Percentiles rank a stretch among this genome's conserved stretches.
These are phyloP conservation scores for Anguilla japonica DNA, from an alignment of 2,113 vertebrate species.

Conservation along the genomic window DNA sequence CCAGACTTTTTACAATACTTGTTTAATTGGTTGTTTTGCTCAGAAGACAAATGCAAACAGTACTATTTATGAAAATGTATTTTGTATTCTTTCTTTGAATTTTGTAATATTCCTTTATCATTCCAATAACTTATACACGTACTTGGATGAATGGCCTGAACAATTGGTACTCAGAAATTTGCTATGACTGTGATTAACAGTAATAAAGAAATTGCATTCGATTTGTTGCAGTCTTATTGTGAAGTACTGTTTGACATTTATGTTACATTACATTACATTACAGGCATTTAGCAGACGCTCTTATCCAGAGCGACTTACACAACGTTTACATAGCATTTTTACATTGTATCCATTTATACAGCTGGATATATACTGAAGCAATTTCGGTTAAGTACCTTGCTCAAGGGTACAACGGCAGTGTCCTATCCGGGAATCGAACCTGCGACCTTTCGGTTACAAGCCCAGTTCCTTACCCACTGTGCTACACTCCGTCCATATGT, in stretches of 20 bases:
- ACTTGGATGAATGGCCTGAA: slow-evolving; percentile 27
- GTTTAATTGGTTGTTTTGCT: slow-evolving; percentile 37
- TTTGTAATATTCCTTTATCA: slow-evolving; percentile 63
- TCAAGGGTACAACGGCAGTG: too few relatives aligned
- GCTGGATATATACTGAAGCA: too few relatives aligned
- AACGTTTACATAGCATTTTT: too few relatives aligned
- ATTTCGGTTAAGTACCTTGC: too few relatives aligned
- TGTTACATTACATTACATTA: too few relatives aligned
- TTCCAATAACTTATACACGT: slow-evolving; percentile 39
- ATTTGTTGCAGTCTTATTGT: slow-evolving; percentile 6
- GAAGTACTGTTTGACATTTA: neutral
- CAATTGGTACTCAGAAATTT: slow-evolving; percentile 54
- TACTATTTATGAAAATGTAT: slow-evolving; percentile 56
- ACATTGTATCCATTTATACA: too few relatives aligned
- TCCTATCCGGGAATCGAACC: too few relatives aligned
- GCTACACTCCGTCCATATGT: too few relatives aligned
- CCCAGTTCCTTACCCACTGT: too few relatives aligned
- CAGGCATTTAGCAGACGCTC: too few relatives aligned
- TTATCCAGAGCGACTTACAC: too few relatives aligned
- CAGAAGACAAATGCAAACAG: slow-evolving; percentile 41
- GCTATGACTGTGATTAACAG: slow-evolving; percentile 38
- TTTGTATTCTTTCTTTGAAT: slow-evolving; percentile 65
- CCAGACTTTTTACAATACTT: slow-evolving; percentile 50
- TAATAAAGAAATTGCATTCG: slow-evolving; percentile 42
- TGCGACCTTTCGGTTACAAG: too few relatives aligned